Base-by-base conservation (phyloP, 2,888 invertebrate species). In the Scaptomyza reducta region DNA sequence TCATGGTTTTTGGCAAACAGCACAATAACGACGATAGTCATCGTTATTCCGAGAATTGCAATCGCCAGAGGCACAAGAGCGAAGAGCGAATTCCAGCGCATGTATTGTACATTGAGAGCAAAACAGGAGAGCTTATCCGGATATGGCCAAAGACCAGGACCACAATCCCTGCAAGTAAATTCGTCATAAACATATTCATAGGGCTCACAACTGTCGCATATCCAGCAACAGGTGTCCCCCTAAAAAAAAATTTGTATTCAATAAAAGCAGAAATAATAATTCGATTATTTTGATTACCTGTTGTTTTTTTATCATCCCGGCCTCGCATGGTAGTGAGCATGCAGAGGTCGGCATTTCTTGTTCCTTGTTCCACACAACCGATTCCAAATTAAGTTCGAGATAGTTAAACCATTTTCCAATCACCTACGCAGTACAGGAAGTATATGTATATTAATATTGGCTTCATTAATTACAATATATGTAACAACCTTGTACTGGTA, bases 211-310 rank as follows among this genome's bases (percentile, higher is more conserved):
- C 93, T 93, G 80, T 95, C 94, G 89, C 96, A 96, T 22, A 95
- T 94, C 96, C 96, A 96, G 91, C 96, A 96, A 91, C 96, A 96
- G 44, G 94, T 94, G 89, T 95, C 94, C 7, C 94, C 94, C 93
- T 94, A 42, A n/a, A 13, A 16, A n/a, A 13, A 16, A 22, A 35
- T 35, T 35, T 18, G 9, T 22, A 14, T 7, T 33, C 35, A 35
- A 6, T 1, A 11, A 13, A 22, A n/a, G 1, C n/a, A 35, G 10
- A 49, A 35, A 22, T n/a, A 6, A 13, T 6, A n/a, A 25, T 25
- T 11, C 13, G 5, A 35, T 6, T 14, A 31, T 31, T 14, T 31
- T 31, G 3, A 18, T 27, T 83, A 92, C 92, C 92, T 94, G 94
- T 91, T 95, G 94, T 89, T 94, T 94, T 83, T 94, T 94, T 68